Base-by-base conservation (phyloP, 2,888 invertebrate genomes). In the Nephrotoma guestfalica region DNA sequence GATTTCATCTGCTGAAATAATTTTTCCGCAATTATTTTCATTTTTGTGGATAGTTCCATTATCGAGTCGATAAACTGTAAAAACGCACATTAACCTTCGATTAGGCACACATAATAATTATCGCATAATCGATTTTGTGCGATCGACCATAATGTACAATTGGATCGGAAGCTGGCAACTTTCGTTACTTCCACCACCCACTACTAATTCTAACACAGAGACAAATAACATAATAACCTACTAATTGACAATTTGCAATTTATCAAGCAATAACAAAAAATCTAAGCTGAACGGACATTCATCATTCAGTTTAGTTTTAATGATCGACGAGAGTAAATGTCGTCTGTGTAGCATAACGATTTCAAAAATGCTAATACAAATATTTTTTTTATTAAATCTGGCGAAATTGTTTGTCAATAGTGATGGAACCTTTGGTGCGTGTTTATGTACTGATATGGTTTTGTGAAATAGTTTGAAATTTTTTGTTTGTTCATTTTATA, bases 391-490 rank as follows among this genome's bases (percentile, higher is more conserved):
- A n/a, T 84, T 84, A 41, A 84, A 84, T 84, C 15, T 84, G 7
- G 15, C 41, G n/a, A 41, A n/a, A n/a, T 84, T 41, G 11, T 84
- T 42, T 41, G 42, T 84, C 6, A 42, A 85, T 7, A 43, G 85
- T 43, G 85, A 85, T 43, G 85, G 85, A 18, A 43, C 42, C 43
- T 85, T 85, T 85, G 85, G 85, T 85, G 85, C 85, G 85, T 41
- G 15, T 15, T 9, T 41, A 40, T n/a, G 1, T n/a, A 71, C 7
- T 6, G 2, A 47, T 13, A 47, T 45, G 13, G 30, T 15, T 85
- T 85, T 18, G 85, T 85, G 43, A 86, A 86, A 86, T 18, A 5
- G 45, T 18, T 43, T 18, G 30, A 18, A 43, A 18, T 15, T 0
- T 51, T 51, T 51, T 51, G 47, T 57, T 57, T 57, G n/a, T 30